Evolutionary conservation across 1,140 invertebrate genomes (phyloP).

Genomic region (Pseudomyrmex sp.): DNA sequence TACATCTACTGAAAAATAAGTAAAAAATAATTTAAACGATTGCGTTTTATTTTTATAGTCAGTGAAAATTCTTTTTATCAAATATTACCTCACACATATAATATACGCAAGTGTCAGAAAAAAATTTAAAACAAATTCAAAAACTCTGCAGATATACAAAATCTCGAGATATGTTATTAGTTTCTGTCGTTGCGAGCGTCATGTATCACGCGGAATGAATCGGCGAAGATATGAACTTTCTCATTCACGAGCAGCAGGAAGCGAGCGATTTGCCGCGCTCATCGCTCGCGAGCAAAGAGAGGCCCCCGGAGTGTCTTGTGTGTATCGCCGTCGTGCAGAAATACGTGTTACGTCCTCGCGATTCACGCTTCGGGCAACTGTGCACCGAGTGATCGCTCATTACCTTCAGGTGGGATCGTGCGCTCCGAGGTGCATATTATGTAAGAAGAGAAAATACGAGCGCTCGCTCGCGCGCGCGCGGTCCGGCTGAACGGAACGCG

Average conservation of each 20-base stretch:
- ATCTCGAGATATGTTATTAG: background rate
- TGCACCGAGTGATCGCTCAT: background rate
- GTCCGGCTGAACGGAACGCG: background rate
- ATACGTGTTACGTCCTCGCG: constrained; percentile 30
- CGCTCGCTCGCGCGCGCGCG: too few relatives aligned
- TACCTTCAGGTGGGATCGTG: constrained; percentile 16
- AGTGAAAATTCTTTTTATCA: background rate
- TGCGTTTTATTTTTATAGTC: background rate
- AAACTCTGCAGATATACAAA: background rate
- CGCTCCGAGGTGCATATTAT: background rate
- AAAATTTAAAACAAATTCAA: background rate
- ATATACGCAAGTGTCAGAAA: too few relatives aligned
- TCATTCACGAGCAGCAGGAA: constrained; percentile 50
- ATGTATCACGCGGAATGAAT: constrained; percentile 1
- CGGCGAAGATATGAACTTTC: constrained; percentile 45
- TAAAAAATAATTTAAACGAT: background rate
- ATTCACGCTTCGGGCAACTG: constrained; percentile 27
- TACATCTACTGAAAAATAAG: too few relatives aligned
- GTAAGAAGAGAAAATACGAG: constrained; percentile 32
- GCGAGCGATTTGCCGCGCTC: constrained; percentile 41
- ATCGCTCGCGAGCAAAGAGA: constrained; percentile 27
- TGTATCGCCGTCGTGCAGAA: constrained; percentile 22
- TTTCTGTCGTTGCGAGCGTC: constrained; percentile 10
- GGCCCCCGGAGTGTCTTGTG: constrained; percentile 11
- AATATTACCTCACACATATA: background rate